Conservation (phyloP, 2,113 vertebrate genomes). For the Epinephelus fuscoguttatus region DNA sequence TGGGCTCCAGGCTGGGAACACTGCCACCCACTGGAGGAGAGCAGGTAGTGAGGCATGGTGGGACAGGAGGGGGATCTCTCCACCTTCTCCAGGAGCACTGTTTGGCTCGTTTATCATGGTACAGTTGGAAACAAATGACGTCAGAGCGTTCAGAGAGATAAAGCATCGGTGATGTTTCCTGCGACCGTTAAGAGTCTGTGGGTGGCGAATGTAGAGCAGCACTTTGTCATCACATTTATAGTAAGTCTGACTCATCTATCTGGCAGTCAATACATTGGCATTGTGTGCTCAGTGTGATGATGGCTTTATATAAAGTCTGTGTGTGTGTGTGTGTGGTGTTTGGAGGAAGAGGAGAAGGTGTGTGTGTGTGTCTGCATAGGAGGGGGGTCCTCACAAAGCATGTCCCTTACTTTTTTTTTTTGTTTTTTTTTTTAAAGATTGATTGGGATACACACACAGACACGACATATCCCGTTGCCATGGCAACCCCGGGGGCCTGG, state of each 20-base stretch:
- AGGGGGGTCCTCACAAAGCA: background rate
- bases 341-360: background rate
- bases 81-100: constrained; percentile 3
- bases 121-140: background rate
- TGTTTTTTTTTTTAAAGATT: constrained; percentile 17
- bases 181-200: constrained; percentile 32
- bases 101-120: background rate
- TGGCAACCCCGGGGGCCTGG: constrained; percentile 38
- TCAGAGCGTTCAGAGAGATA: background rate
- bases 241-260: constrained; percentile 32
- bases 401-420: constrained; percentile 5
- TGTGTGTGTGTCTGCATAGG: background rate
- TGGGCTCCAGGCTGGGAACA: constrained; percentile 47
- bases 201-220: constrained; percentile 39
- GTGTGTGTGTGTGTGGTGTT: background rate
- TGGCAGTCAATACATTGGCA: constrained; percentile 33
- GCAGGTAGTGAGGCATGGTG: constrained; percentile 30
- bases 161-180: constrained; percentile 10
- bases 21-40: constrained; percentile 73
- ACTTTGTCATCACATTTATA: constrained; percentile 25
- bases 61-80: background rate
- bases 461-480: constrained; percentile 49
- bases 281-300: constrained; percentile 21
- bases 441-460: constrained; percentile 45
- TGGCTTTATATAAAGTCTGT: background rate